A percentile compares a stretch with the other conserved stretches of the same genome.
These are phyloP conservation scores for Zonitis immaculata DNA, from an alignment of 2,888 invertebrate species.

Conservation along the genomic window DNA sequence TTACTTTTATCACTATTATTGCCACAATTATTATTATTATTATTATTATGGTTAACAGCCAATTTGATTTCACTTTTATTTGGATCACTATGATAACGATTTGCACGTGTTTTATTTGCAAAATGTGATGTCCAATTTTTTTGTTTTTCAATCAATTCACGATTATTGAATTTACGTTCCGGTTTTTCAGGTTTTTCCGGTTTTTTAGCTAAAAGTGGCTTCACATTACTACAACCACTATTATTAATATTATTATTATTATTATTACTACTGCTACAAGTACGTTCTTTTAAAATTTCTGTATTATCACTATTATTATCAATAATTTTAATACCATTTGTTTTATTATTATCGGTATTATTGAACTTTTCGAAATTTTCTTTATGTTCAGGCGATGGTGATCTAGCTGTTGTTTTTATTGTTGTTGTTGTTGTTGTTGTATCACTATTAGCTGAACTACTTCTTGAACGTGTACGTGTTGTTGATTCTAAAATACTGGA, in stretches of 20 bases:
- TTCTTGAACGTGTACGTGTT: slow-evolving; percentile 53
- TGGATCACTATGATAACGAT: slow-evolving; percentile 60
- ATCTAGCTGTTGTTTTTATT: slow-evolving; percentile 25
- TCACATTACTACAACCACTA: slow-evolving; percentile 1
- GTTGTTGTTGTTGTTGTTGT: slow-evolving; percentile 34
- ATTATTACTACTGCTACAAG: neutral
- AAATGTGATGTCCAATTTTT: slow-evolving; percentile 91
- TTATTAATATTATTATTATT: too few relatives aligned
- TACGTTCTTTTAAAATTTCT: slow-evolving; percentile 6
- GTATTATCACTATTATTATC: slow-evolving; percentile 13
- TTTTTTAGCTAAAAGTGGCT: slow-evolving; percentile 23
- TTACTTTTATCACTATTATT: slow-evolving; percentile 30
- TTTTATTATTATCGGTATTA: slow-evolving; percentile 43
- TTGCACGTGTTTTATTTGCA: slow-evolving; percentile 64
- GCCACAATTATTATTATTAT: slow-evolving; percentile 35
- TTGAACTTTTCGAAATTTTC: slow-evolving; percentile 55
- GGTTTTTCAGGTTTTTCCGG: slow-evolving; percentile 64
- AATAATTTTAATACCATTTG: slow-evolving; percentile 25
- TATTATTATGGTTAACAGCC: slow-evolving; percentile 38
- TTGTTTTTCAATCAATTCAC: slow-evolving; percentile 85
- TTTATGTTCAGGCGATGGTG: slow-evolving; percentile 51
- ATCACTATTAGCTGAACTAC: slow-evolving; percentile 62
- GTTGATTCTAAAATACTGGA: slow-evolving; percentile 49
- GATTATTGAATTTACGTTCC: slow-evolving; percentile 74
- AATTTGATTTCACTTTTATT: slow-evolving; percentile 56